Conservation (phyloP, 2,113 vertebrate genomes). For the Choloepus hoffmanni region DNA sequence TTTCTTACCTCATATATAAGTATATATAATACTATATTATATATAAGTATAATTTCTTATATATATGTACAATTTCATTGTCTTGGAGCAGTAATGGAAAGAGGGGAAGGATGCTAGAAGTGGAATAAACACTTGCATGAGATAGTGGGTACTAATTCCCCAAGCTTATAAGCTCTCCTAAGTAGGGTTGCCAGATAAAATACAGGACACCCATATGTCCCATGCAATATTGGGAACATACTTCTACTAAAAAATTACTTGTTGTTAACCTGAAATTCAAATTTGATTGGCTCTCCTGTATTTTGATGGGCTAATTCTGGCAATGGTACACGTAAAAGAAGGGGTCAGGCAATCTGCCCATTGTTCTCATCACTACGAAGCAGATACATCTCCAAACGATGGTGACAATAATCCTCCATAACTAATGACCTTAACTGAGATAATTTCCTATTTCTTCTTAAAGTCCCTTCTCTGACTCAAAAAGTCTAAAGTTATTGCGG, state of each 20-base stretch:
- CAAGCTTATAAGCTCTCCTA: background rate
- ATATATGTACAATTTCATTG: background rate
- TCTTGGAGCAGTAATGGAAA: background rate
- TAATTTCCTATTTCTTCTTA: background rate
- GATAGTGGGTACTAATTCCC: background rate
- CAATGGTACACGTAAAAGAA: no score
- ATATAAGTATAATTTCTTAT: no score
- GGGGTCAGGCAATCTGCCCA: background rate
- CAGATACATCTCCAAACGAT: background rate
- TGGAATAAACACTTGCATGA: background rate
- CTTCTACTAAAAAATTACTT: background rate
- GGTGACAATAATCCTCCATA: no score
- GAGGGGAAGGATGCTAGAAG: background rate
- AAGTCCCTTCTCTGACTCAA: background rate
- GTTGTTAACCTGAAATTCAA: background rate
- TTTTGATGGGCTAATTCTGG: background rate
- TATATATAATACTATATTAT: no score
- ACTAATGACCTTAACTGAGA: background rate
- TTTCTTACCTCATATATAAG: no score
- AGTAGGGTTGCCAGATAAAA: background rate
- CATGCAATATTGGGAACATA: background rate
- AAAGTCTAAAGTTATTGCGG: background rate
- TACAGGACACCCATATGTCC: background rate
- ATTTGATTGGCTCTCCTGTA: background rate
- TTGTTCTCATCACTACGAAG: background rate